Evolutionary conservation across 2,888 invertebrate species (phyloP), one percentile per base, ranked within the genome.

Genomic region (Synanthedon formicaeformis): DNA sequence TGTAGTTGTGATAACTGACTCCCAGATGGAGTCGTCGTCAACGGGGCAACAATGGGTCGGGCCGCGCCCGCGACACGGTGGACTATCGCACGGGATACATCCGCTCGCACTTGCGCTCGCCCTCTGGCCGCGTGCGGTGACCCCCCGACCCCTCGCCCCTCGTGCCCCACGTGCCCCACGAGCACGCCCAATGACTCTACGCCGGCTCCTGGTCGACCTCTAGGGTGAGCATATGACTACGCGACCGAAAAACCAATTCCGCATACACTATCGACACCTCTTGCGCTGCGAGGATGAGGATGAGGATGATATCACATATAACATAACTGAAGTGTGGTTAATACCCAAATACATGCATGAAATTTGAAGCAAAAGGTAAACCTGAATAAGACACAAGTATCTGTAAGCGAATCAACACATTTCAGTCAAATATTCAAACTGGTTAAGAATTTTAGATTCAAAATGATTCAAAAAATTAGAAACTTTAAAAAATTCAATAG

Each of bases 81-180:
- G 94, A 94, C 83, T 94, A 93, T 81, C 90, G 94, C 67, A 94
- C 94, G 50, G 94, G 94, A 58, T 96, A 96, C 88, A 96, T 96
- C 78, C 92, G 96, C 67, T 96, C 96, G 62, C 95, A 96, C 84
- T 91, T 97, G 68, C 92, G 96, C 65, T 96, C 96, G 69, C 96
- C 96, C 51, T 96, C 96, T 60, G 96, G 96, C 75, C 92, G 96
- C 82, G 96, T 96, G 81, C 92, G 96, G 92, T 96, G 94, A 95
- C 93, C 91, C 88, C 76, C 73, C 58, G 54, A 52, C 23, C 50
- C 11, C n/a, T 45, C 45, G 13, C 45, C 45, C 34, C 13, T 14
- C 45, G 45, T n/a, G 3, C 49, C 16, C 49, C 10, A 14, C 18
- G 12, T 18, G 18, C 49, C 16, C 16, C 18, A 14, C 45, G 45